Evolutionary conservation across 2,888 invertebrate species (phyloP).

Genomic region (Ichneumoninae sp.): DNA sequence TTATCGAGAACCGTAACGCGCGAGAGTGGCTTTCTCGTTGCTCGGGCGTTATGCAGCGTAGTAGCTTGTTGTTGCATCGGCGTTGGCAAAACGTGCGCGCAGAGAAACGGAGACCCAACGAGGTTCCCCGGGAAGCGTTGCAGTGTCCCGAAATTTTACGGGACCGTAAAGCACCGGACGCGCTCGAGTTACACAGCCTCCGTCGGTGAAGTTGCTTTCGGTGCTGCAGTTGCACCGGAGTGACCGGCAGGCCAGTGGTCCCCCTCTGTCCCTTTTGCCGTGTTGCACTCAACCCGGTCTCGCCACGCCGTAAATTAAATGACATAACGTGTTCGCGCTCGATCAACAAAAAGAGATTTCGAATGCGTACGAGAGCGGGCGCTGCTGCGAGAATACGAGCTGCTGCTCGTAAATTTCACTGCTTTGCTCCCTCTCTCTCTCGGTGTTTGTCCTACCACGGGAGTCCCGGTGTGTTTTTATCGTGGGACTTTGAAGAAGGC

Average conservation of each 20-base stretch:
- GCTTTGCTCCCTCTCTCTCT: slow-evolving; percentile 9
- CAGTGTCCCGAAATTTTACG: slow-evolving; percentile 68
- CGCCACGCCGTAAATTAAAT: slow-evolving; percentile 65
- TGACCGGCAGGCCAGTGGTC: slow-evolving; percentile 34
- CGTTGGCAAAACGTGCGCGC: background rate
- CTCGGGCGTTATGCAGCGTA: slow-evolving; percentile 6
- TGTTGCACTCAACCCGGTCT: slow-evolving; percentile 46
- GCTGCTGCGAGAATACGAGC: slow-evolving; percentile 20
- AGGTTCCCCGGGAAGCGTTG: slow-evolving; percentile 57
- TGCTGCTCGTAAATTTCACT: slow-evolving; percentile 53
- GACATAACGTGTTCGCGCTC: slow-evolving; percentile 65
- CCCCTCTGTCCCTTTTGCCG: slow-evolving; percentile 30
- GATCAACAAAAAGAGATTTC: slow-evolving; percentile 59
- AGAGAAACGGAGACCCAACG: background rate
- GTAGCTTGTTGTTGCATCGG: slow-evolving; percentile 22
- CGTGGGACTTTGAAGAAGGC: slow-evolving; percentile 10
- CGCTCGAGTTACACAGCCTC: slow-evolving; percentile 46
- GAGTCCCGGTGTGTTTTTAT: slow-evolving; percentile 8
- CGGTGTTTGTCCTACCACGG: slow-evolving; percentile 39
- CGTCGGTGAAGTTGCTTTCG: slow-evolving; percentile 19
- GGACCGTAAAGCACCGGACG: slow-evolving; percentile 64
- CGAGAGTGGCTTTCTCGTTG: slow-evolving; percentile 36
- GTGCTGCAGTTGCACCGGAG: slow-evolving; percentile 12
- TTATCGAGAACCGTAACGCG: slow-evolving; percentile 41
- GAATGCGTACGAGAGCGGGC: slow-evolving; percentile 17